Evolutionary conservation across 2,113 vertebrate genomes (phyloP).

Genomic region (Clarias gariepinus): DNA sequence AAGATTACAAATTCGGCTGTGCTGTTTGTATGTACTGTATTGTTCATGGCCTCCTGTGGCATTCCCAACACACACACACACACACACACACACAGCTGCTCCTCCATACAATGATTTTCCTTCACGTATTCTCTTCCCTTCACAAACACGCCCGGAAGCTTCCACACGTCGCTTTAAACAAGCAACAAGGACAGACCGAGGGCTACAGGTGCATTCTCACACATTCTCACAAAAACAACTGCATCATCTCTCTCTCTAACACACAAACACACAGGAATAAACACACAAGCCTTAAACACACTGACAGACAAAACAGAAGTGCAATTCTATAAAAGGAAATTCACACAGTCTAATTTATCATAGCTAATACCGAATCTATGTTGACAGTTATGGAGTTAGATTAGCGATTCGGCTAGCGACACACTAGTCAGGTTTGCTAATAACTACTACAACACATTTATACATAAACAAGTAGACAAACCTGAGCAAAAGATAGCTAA

Average conservation of each 20-base stretch:
- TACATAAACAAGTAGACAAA: neutral
- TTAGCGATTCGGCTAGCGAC: neutral
- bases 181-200: slow-evolving; percentile 51
- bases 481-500: no score
- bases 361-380: neutral
- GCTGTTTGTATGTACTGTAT: slow-evolving; percentile 3
- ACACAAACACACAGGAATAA: slow-evolving; percentile 29
- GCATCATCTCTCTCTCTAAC: slow-evolving; percentile 32
- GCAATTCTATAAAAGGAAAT: neutral
- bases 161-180: slow-evolving; percentile 42
- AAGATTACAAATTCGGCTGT: neutral
- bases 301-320: neutral
- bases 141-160: slow-evolving; percentile 37
- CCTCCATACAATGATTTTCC: slow-evolving; percentile 52
- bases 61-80: slow-evolving; percentile 28
- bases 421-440: neutral
- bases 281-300: neutral
- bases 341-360: neutral
- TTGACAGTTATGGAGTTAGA: no score
- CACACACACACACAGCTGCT: slow-evolving; percentile 41
- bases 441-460: neutral
- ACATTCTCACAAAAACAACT: slow-evolving; percentile 40
- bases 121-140: slow-evolving; percentile 36
- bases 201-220: slow-evolving; percentile 52
- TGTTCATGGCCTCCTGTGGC: slow-evolving; percentile 27